phyloP scores from a whole-genome alignment of 2,113 vertebrate species.

The Geothlypis trichas region DNA sequence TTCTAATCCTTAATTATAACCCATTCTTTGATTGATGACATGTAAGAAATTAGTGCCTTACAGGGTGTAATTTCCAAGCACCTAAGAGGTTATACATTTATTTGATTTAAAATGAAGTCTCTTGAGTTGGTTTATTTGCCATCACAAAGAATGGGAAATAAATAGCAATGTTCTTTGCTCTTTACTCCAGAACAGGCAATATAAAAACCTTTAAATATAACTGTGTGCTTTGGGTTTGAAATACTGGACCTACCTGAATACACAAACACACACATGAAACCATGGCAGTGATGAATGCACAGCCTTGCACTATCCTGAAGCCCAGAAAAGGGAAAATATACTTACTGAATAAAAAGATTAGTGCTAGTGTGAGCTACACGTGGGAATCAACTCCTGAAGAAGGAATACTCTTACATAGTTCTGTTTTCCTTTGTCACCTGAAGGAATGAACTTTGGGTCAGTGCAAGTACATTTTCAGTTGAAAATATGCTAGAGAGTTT shows the following conservation, averaged over 20 bases:
- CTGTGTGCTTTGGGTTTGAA: constrained; percentile 5
- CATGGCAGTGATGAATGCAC: constrained; percentile 34
- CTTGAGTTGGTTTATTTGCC: not conserved
- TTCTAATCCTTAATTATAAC: not conserved
- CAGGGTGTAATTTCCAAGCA: not conserved
- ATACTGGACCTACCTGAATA: not conserved
- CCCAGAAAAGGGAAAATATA: not conserved
- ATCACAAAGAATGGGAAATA: not conserved
- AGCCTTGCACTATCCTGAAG: constrained; percentile 39
- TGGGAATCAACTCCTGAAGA: not conserved
- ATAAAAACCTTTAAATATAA: constrained; percentile 45
- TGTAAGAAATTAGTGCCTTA: not conserved
- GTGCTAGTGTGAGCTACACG: not conserved
- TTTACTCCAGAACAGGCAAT: constrained; percentile 13
- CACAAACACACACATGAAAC: not conserved
- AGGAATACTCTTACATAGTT: not conserved
- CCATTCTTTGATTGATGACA: not conserved
- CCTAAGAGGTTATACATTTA: not conserved
- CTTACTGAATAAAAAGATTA: constrained; percentile 26
- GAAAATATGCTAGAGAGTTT: not conserved
- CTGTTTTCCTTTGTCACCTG: not conserved
- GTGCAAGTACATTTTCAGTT: not conserved
- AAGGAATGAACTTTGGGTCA: not conserved
- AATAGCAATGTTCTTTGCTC: constrained; percentile 2
- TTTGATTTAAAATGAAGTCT: not conserved